Evolutionary conservation across 1,140 invertebrate species (phyloP).

Genomic region (Nasonia longicornis): DNA sequence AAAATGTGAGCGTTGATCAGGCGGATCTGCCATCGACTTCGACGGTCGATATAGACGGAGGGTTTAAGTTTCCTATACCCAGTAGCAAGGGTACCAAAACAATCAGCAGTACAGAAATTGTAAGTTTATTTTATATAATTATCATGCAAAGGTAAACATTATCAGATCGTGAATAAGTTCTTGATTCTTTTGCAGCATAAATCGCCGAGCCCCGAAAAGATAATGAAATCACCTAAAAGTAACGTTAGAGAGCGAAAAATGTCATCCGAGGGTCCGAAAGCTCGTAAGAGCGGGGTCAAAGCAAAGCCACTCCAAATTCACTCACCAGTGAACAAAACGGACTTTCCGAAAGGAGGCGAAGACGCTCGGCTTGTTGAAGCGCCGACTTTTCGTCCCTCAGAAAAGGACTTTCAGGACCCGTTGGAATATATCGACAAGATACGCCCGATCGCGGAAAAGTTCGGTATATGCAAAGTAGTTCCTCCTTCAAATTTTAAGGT

Average conservation of each 20-base stretch:
- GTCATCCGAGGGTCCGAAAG: conserved; percentile 53
- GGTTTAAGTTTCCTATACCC: background rate
- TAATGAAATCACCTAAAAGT: conserved; percentile 58
- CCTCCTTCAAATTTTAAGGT: conserved; percentile 89
- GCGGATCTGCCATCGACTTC: conserved; percentile 56
- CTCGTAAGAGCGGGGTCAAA: conserved; percentile 54
- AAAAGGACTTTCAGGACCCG: conserved; percentile 91
- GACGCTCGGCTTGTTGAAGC: conserved; percentile 80
- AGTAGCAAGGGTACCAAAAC: background rate
- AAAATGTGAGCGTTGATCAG: conserved; percentile 47
- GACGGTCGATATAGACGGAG: background rate
- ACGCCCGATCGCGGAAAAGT: conserved; percentile 81
- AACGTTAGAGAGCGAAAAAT: conserved; percentile 56
- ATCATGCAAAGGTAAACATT: background rate
- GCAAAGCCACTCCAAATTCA: conserved; percentile 56
- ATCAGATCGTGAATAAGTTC: background rate
- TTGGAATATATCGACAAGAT: conserved; percentile 91
- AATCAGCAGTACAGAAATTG: conserved; percentile 1
- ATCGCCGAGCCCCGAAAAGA: conserved; percentile 51
- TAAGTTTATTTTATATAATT: background rate
- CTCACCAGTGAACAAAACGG: conserved; percentile 69
- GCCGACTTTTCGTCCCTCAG: conserved; percentile 84
- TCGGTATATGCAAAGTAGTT: conserved; percentile 89
- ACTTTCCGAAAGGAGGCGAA: conserved; percentile 66
- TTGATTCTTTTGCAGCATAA: conserved; percentile 12